Evolutionary conservation across 1,140 invertebrate species (phyloP).

Genomic region (Drosophila micromelanica): DNA sequence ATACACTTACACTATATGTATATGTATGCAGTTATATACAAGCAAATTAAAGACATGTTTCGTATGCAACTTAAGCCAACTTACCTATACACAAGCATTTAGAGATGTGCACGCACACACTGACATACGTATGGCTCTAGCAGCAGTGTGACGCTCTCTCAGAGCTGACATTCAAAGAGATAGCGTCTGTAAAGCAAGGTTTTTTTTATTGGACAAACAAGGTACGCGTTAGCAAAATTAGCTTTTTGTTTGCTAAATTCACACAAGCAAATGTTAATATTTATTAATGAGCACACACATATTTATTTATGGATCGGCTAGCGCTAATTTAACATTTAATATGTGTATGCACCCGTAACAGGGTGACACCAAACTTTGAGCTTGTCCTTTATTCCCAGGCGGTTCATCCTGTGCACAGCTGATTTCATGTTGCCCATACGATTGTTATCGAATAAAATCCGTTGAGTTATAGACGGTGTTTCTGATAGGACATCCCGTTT

Average conservation of each 20-base stretch:
- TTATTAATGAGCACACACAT: slow-evolving; percentile 16
- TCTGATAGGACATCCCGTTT: slow-evolving; percentile 15
- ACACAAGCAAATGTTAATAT: slow-evolving; percentile 22
- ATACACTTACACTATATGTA: slow-evolving; percentile 21
- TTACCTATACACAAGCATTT: slow-evolving; percentile 28
- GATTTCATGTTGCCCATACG: slow-evolving; percentile 16
- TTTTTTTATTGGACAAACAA: slow-evolving; percentile 52
- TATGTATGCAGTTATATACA: slow-evolving; percentile 22
- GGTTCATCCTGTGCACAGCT: slow-evolving; percentile 34
- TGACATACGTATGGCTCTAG: slow-evolving; percentile 25
- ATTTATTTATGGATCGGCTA: slow-evolving; percentile 9
- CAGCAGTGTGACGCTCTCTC: slow-evolving; percentile 38
- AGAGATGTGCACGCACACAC: slow-evolving; percentile 9
- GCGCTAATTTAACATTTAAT: neutral
- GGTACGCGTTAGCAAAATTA: slow-evolving; percentile 25
- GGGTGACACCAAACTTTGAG: slow-evolving; percentile 23
- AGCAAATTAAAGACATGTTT: slow-evolving; percentile 62
- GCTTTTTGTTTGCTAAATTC: slow-evolving; percentile 36
- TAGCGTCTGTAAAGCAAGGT: slow-evolving; percentile 58
- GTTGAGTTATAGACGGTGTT: neutral
- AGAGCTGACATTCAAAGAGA: slow-evolving; percentile 70
- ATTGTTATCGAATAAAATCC: slow-evolving; percentile 37
- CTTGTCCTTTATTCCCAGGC: slow-evolving; percentile 35
- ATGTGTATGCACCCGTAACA: slow-evolving; percentile 19
- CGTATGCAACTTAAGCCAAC: slow-evolving; percentile 53